phyloP scores from a whole-genome alignment of 2,888 invertebrate species.

The Callosobruchus maculatus region DNA sequence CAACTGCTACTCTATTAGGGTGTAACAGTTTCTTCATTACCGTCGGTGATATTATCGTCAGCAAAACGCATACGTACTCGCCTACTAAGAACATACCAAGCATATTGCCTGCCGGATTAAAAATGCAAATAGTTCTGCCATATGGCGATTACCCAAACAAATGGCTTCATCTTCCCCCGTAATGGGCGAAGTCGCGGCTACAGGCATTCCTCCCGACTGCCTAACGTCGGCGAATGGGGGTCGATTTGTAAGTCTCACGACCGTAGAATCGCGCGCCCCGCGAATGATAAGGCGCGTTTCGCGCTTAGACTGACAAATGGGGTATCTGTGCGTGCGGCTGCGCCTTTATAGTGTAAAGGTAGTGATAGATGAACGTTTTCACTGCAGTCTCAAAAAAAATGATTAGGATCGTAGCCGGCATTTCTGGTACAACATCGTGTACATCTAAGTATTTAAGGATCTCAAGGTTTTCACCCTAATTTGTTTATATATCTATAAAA shows the following conservation, averaged over 20 bases:
- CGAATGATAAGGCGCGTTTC: neutral
- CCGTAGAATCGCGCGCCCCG: neutral
- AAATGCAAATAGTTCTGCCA: neutral
- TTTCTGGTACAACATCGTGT: too few relatives aligned
- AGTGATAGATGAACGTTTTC: neutral
- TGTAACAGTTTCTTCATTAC: neutral
- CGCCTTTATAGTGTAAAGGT: neutral
- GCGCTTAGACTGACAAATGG: neutral
- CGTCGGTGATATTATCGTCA: neutral
- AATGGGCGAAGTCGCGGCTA: neutral
- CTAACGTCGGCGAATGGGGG: neutral
- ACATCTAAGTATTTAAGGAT: too few relatives aligned
- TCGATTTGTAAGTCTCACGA: neutral
- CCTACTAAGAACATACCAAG: neutral
- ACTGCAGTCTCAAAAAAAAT: too few relatives aligned
- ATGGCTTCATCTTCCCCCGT: neutral
- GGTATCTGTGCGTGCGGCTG: neutral
- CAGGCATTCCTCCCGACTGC: neutral
- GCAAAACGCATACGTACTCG: neutral
- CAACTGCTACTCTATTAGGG: neutral
- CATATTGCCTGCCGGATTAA: neutral
- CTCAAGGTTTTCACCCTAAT: too few relatives aligned
- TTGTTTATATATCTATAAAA: too few relatives aligned
- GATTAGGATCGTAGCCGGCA: too few relatives aligned
- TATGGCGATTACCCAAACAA: neutral